These are phyloP conservation scores for Aporophyla nigra DNA, from an alignment of 2,888 invertebrate species.

Conservation along the genomic window DNA sequence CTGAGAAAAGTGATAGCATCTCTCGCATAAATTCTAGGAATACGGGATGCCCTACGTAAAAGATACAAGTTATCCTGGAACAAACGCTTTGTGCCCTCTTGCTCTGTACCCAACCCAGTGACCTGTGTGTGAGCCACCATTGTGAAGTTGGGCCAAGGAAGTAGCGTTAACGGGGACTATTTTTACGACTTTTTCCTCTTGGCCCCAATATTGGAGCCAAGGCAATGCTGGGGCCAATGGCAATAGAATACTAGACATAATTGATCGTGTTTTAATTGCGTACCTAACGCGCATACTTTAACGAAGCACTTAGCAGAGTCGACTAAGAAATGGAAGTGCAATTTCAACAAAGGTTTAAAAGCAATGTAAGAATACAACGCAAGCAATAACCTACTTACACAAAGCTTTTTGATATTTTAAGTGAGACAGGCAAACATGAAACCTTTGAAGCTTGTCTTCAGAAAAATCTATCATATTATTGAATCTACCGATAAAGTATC, in stretches of 20 bases:
- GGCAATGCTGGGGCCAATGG: background rate
- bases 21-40: conserved; percentile 3
- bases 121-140: background rate
- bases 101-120: background rate
- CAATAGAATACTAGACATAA: background rate
- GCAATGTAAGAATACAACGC: background rate
- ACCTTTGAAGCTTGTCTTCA: background rate
- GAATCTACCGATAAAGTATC: background rate
- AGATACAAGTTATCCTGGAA: background rate
- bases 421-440: background rate
- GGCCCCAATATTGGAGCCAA: background rate
- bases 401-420: background rate
- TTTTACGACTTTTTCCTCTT: background rate
- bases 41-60: background rate
- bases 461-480: background rate
- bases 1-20: background rate
- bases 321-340: background rate
- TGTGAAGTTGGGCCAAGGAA: background rate
- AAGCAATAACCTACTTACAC: background rate
- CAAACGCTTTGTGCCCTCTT: background rate
- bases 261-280: conserved; percentile 1
- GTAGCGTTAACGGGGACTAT: background rate
- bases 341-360: conserved; percentile 4
- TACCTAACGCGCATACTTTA: conserved; percentile 3
- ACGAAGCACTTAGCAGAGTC: conserved; percentile 6